Evolutionary conservation across 2,797 vertebrate genomes (phyloP).

Genomic region (Silurus aristotelis): DNA sequence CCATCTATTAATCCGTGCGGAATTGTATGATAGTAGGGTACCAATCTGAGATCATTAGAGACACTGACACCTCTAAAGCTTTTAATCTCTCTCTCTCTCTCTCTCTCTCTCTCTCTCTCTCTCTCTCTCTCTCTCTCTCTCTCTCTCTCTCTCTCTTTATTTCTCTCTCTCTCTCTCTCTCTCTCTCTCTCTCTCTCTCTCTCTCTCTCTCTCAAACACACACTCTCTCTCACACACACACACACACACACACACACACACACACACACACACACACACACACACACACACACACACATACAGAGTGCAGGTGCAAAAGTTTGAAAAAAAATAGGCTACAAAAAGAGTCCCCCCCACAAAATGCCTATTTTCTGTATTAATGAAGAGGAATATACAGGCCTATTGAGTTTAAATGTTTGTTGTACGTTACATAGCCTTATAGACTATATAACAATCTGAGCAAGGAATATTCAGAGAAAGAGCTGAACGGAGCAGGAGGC

Average conservation of each 20-base stretch:
- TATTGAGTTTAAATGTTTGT: neutral
- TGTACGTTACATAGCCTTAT: neutral
- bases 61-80: constrained; percentile 40
- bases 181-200: constrained; percentile 35
- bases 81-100: constrained; percentile 35
- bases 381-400: neutral
- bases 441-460: neutral
- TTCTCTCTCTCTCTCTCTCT: constrained; percentile 3
- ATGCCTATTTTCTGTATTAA: neutral
- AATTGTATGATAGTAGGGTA: constrained; percentile 35
- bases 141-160: constrained; percentile 37
- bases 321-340: constrained; percentile 10
- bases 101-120: constrained; percentile 31
- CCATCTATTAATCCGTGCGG: constrained; percentile 38
- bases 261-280: constrained; percentile 14
- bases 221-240: constrained; percentile 12
- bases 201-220: constrained; percentile 3
- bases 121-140: constrained; percentile 12
- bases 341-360: neutral
- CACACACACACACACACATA: neutral
- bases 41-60: constrained; percentile 41
- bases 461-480: neutral
- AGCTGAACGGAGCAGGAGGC: neutral
- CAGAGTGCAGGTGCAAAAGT: constrained; percentile 14
- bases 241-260: neutral